These are phyloP conservation scores for Sphaerophoria taeniata DNA, from an alignment of 2,888 invertebrate genomes.

Conservation along the genomic window DNA sequence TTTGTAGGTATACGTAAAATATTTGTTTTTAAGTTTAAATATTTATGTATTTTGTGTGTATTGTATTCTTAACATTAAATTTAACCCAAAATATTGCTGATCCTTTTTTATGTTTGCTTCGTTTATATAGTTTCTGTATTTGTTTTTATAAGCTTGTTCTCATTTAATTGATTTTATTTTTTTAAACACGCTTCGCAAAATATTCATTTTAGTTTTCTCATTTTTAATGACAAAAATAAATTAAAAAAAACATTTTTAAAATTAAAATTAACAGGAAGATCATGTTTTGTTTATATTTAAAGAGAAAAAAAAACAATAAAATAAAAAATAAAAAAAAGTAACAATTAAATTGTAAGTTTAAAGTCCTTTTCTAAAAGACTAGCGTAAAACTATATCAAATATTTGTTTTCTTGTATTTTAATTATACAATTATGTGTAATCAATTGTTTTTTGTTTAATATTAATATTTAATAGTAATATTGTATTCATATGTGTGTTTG, in stretches of 20 bases:
- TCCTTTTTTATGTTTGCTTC: constrained; percentile 10
- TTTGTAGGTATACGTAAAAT: constrained; percentile 51
- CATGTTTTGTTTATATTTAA: constrained; percentile 18
- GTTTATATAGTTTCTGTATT: constrained; percentile 5
- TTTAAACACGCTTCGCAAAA: constrained; percentile 65
- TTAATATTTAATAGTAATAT: constrained; percentile 70
- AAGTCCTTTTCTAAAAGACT: constrained; percentile 83
- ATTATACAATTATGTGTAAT: constrained; percentile 40
- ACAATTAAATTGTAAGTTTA: constrained; percentile 79
- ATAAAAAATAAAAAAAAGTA: constrained; percentile 69
- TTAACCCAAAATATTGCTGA: constrained; percentile 61
- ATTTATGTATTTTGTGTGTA: neutral
- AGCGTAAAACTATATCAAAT: constrained; percentile 75
- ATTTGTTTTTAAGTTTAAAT: constrained; percentile 12
- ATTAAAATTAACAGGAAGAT: constrained; percentile 51
- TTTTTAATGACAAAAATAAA: constrained; percentile 36
- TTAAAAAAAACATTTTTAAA: constrained; percentile 19
- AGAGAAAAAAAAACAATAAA: constrained; percentile 44
- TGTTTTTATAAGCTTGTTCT: constrained; percentile 40
- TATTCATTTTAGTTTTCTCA: constrained; percentile 40
- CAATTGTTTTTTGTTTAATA: constrained; percentile 55
- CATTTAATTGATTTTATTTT: neutral
- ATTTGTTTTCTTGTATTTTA: constrained; percentile 57
- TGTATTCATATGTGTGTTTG: constrained; percentile 68
- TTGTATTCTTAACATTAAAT: constrained; percentile 30